A percentile compares a stretch with the other conserved stretches of the same genome.
Evolutionary conservation across 2,888 invertebrate species (phyloP).

Genomic region (Leptinotarsa haldemani): DNA sequence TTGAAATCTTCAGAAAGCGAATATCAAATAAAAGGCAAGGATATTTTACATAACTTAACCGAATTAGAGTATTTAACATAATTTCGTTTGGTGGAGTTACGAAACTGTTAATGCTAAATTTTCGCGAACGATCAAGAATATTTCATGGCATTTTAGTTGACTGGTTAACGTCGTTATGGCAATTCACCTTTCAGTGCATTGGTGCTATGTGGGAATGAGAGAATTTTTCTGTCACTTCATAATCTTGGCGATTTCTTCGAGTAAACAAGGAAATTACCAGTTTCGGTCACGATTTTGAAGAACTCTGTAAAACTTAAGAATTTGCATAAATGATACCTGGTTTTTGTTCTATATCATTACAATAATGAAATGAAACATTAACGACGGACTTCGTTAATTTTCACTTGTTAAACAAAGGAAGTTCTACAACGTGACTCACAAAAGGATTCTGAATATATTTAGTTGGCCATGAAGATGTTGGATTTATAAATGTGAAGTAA

Average conservation of each 20-base stretch:
- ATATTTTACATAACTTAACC: constrained; percentile 10
- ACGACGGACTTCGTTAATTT: not conserved
- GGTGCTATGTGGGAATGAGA: not conserved
- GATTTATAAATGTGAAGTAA: too few relatives aligned
- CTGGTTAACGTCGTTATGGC: not conserved
- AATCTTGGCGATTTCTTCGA: constrained; percentile 13
- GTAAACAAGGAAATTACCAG: constrained; percentile 24
- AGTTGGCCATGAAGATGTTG: too few relatives aligned
- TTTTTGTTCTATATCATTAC: constrained; percentile 2
- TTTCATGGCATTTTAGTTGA: not conserved
- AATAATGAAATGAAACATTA: not conserved
- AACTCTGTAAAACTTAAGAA: constrained; percentile 25
- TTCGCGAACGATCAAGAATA: not conserved
- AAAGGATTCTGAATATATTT: too few relatives aligned
- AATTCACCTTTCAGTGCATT: not conserved
- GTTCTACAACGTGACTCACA: not conserved
- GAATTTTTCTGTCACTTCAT: constrained; percentile 25
- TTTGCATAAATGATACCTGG: constrained; percentile 26
- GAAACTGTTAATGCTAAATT: not conserved
- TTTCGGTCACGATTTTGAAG: constrained; percentile 25
- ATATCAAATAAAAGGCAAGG: constrained; percentile 5
- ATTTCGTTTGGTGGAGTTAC: not conserved
- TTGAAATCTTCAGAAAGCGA: constrained; percentile 13
- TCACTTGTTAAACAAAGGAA: not conserved
- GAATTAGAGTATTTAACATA: constrained; percentile 17